These are phyloP conservation scores for Phthorimaea operculella DNA, from an alignment of 1,140 invertebrate genomes.

Conservation along the genomic window DNA sequence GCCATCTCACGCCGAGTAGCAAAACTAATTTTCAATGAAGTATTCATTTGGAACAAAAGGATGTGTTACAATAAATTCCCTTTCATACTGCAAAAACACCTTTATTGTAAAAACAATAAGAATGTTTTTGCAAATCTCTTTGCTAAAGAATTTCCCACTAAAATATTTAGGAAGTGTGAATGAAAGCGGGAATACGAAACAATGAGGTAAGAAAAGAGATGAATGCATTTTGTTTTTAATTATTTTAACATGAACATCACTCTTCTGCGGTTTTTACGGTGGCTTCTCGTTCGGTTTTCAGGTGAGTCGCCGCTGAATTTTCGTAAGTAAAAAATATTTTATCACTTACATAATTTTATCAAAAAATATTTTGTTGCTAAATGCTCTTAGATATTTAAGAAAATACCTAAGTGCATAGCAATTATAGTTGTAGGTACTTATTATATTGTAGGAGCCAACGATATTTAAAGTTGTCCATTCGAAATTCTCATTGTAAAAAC, in stretches of 20 bases:
- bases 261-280: no score
- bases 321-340: no score
- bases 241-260: neutral
- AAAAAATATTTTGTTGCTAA: no score
- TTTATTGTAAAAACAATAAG: slow-evolving; percentile 19
- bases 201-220: slow-evolving; percentile 26
- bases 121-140: slow-evolving; percentile 5
- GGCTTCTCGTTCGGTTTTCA: no score
- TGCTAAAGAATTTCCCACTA: slow-evolving; percentile 31
- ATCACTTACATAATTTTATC: no score
- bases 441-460: no score
- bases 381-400: no score
- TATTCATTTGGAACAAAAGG: slow-evolving; percentile 43
- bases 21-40: slow-evolving; percentile 33
- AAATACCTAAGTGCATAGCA: no score
- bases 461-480: no score
- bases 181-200: slow-evolving; percentile 38
- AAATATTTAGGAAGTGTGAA: slow-evolving; percentile 42
- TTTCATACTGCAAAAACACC: slow-evolving; percentile 17
- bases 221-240: slow-evolving; percentile 5
- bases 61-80: slow-evolving; percentile 35
- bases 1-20: slow-evolving; percentile 33
- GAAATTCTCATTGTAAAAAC: no score
- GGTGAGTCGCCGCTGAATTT: no score
- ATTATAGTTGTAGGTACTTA: no score